Conservation (phyloP, 2,797 vertebrate genomes). For the Masticophis lateralis region DNA sequence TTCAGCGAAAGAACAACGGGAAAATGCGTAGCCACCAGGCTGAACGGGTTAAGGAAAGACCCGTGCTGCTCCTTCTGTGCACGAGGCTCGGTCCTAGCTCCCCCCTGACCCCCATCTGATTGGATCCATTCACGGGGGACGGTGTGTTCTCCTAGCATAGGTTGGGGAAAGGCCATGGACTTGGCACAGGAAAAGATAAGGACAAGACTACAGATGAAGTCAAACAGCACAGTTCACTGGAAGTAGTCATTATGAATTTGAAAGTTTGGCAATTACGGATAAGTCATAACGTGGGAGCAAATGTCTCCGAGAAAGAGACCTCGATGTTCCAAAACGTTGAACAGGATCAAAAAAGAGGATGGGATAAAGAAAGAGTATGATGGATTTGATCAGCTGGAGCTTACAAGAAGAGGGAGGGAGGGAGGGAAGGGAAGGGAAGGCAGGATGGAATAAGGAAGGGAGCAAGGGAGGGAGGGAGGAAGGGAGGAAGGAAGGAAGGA, state of each 20-base stretch:
- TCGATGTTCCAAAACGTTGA: neutral
- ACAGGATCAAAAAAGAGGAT: neutral
- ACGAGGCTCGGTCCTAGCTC: no score
- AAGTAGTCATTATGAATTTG: neutral
- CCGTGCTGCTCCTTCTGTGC: neutral
- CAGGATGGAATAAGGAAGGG: no score
- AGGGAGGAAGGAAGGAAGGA: no score
- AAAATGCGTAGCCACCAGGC: neutral
- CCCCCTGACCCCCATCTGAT: neutral
- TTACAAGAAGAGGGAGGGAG: neutral
- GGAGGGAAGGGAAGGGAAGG: no score
- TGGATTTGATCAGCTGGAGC: neutral
- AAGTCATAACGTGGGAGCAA: neutral
- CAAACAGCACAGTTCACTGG: neutral
- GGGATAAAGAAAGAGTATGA: neutral
- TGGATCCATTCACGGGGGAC: neutral
- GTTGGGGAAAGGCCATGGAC: neutral
- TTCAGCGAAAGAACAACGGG: neutral
- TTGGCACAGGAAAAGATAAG: no score
- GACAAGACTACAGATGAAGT: neutral
- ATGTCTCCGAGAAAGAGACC: neutral
- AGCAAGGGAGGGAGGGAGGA: no score
- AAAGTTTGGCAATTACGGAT: neutral
- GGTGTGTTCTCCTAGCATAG: neutral
- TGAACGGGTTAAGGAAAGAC: neutral